Evolutionary conservation across 2,888 invertebrate species (phyloP).

Genomic region (Loripinus fragilis): DNA sequence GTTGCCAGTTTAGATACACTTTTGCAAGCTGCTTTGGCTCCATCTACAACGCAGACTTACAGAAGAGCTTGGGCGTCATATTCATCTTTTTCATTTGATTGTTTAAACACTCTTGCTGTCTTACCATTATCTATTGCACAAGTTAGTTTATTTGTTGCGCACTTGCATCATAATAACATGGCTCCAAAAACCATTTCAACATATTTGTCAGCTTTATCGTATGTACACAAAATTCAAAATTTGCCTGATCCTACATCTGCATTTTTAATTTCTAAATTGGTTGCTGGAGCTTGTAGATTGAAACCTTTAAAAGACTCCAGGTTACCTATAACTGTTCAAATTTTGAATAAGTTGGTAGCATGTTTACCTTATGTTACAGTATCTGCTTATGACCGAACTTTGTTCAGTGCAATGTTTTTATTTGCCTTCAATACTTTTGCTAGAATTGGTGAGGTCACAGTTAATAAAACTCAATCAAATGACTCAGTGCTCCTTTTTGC

Average conservation of each 20-base stretch:
- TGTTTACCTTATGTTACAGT: too few relatives aligned
- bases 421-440: constrained; percentile 30
- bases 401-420: constrained; percentile 25
- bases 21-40: constrained; percentile 8
- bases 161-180: constrained; percentile 8
- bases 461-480: not conserved
- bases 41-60: constrained; percentile 19
- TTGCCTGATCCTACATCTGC: constrained; percentile 18
- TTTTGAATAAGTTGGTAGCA: too few relatives aligned
- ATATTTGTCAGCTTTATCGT: constrained; percentile 28
- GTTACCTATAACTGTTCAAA: too few relatives aligned
- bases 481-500: not conserved
- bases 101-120: not conserved
- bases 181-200: constrained; percentile 27
- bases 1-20: constrained; percentile 9
- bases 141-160: constrained; percentile 17
- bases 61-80: constrained; percentile 22
- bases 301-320: not conserved
- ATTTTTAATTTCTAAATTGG: too few relatives aligned
- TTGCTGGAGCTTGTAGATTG: constrained; percentile 23
- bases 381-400: constrained; percentile 13
- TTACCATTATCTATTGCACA: not conserved
- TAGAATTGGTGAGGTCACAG: constrained; percentile 27
- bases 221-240: constrained; percentile 23
- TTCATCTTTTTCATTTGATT: not conserved